Percentiles rank a stretch among this genome's conserved stretches.
Conservation (phyloP, 2,888 invertebrate species). For the Mellilla xanthometata region DNA sequence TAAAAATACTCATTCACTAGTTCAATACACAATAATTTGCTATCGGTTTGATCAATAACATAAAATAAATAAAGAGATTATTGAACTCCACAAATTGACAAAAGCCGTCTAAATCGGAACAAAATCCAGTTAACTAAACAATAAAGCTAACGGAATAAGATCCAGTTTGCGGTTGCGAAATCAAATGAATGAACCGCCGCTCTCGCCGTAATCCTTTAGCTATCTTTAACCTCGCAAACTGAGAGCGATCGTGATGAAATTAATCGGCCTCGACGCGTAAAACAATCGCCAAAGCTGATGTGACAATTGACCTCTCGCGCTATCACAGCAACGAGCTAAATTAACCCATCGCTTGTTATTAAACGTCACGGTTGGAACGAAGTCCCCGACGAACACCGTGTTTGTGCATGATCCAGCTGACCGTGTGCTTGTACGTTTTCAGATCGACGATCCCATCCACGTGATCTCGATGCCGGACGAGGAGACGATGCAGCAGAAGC, state of each 20-base stretch:
- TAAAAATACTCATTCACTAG: background rate
- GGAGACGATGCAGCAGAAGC: constrained; percentile 85
- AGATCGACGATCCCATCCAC: constrained; percentile 86
- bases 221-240: constrained; percentile 22
- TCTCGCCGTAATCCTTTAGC: constrained; percentile 20
- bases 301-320: constrained; percentile 27
- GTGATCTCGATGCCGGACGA: constrained; percentile 84
- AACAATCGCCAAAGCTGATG: constrained; percentile 31
- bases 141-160: constrained; percentile 16
- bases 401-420: constrained; percentile 17
- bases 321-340: constrained; percentile 31
- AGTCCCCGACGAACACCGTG: constrained; percentile 11
- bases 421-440: constrained; percentile 43
- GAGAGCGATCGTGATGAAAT: constrained; percentile 30
- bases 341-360: constrained; percentile 26
- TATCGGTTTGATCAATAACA: background rate
- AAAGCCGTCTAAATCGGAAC: constrained; percentile 13
- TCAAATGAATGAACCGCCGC: constrained; percentile 19
- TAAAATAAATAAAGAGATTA: constrained; percentile 2
- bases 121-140: constrained; percentile 17
- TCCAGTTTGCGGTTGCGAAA: constrained; percentile 24
- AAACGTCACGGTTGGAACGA: constrained; percentile 18
- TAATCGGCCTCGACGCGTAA: constrained; percentile 32
- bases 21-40: background rate
- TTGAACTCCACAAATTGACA: background rate